Evolutionary conservation across 2,113 vertebrate genomes (phyloP), one percentile per base, ranked within the genome.

Genomic region (Brachyhypopomus gauderio): DNA sequence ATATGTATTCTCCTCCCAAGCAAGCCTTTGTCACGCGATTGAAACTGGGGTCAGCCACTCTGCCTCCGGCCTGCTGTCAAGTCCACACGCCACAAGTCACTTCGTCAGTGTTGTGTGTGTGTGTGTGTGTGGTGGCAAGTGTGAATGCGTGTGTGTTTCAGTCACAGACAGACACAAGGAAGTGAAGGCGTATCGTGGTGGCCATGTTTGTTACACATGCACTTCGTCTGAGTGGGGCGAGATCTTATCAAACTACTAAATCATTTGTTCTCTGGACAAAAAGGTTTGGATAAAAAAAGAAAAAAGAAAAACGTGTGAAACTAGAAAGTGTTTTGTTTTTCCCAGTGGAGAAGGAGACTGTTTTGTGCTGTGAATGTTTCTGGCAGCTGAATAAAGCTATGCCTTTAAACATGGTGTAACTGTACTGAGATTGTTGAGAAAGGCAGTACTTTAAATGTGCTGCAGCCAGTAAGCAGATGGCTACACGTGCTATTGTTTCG

Each of bases 251-350:
- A 81, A 56, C 87, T 79, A 80, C 80, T 55, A 52, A 38, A 79
- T 84, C 89, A 83, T 94, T 91, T 93, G 91, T 92, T 92, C 88
- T 83, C 56, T 75, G 74, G 72, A 79, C 86, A 89, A 81, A 87
- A 89, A 90, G 86, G 82, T 59, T 55, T 36, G 45, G 48, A 45
- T 66, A 34, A 70, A 79, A 73, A 34, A 34, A 17, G 41, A 74
- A 48, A 73, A 72, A n/a, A 76, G n/a, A 67, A 71, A 22, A 20
- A 7, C 52, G 22, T 22, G 36, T 38, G 45, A 52, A 11, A 52
- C 45, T 3, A 12, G 41, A 41, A 41, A 41, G 41, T 20, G 11
- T 38, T 55, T 56, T 72, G 23, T 17, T 38, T 55, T 56, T 72
- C 75, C 77, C 67, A 34, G 23, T 20, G 12, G 19, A 34, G 52